phyloP scores from a whole-genome alignment of 2,797 vertebrate genomes.

The Sardinella longiceps region DNA sequence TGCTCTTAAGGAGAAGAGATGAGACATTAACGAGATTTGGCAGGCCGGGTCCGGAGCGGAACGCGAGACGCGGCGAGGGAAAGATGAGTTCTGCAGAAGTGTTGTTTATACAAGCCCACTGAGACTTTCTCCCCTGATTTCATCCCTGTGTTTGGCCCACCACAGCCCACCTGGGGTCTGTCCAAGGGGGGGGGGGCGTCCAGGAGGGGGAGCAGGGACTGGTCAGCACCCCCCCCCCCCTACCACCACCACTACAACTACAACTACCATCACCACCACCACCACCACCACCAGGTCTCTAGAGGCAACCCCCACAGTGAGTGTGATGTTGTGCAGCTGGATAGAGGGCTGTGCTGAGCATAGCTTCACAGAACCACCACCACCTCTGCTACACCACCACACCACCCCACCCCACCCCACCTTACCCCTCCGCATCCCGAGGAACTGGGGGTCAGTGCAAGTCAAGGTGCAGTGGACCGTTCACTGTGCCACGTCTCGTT shows the following conservation, averaged over 20 bases:
- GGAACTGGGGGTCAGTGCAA: conserved; percentile 62
- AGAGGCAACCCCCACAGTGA: conserved; percentile 63
- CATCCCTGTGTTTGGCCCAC: conserved; percentile 60
- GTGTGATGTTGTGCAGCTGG: conserved; percentile 70
- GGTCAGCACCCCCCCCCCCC: conserved; percentile 61
- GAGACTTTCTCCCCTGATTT: conserved; percentile 57
- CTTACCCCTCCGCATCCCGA: conserved; percentile 49
- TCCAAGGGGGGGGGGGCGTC: conserved; percentile 44
- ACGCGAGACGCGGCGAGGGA: conserved; percentile 45
- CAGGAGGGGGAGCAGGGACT: conserved; percentile 55
- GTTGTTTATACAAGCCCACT: conserved; percentile 62
- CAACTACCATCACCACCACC: conserved; percentile 33
- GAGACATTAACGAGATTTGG: conserved; percentile 60
- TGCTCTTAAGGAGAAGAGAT: conserved; percentile 46
- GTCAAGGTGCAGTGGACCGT: conserved; percentile 65
- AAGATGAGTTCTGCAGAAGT: conserved; percentile 70
- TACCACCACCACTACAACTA: conserved; percentile 20
- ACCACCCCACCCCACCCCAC: conserved; percentile 31
- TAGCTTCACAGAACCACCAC: not conserved
- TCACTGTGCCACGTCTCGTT: conserved; percentile 61
- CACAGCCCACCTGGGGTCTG: conserved; percentile 59
- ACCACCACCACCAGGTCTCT: conserved; percentile 50
- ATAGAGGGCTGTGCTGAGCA: conserved; percentile 38
- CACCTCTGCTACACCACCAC: not conserved
- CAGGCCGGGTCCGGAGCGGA: conserved; percentile 36